Evolutionary conservation across 2,888 invertebrate species (phyloP), one percentile per base, ranked within the genome.

Genomic region (Empis stercorea): DNA sequence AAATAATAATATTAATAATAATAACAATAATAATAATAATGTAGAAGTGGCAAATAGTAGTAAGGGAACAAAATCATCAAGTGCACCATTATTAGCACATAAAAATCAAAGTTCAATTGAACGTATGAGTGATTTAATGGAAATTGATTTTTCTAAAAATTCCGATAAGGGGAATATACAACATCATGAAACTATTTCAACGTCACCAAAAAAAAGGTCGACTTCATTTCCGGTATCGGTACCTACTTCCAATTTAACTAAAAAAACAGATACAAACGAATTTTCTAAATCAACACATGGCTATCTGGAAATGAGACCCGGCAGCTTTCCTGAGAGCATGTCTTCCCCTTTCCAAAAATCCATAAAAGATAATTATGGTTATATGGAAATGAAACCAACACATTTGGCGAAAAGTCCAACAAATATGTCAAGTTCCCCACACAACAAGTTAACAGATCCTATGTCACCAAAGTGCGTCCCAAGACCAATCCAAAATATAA

Each of bases 41-140:
- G 50, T 49, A 10, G 62, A 61, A 17, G 51, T 50, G 16, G 44
- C 55, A 4, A 47, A 49, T 23, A 46, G 52, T n/a, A 56, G 45
- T 48, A 42, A 46, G 4, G 45, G 44, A 4, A 51, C 23, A 7
- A 81, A 82, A 60, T 81, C 82, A 2, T 78, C 74, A 17, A 83
- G 83, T 61, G 83, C 82, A 4, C 84, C 84, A 1, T 65, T 83
- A 41, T 61, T 85, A 47, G 75, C 74, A 51, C 57, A 62, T 50
- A 64, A 61, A 52, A 59, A 66, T 47, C 59, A 71, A 54, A 75
- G 76, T 54, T 74, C 75, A 40, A 75, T 76, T 40, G 79, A 79
- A 54, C 73, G 75, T 2, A 79, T 80, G 76, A 81, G 82, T 54
- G 86, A 89, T 69, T 74, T 87, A 56, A 87, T 89, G 86, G 86